Percentiles rank a stretch among this genome's conserved stretches.
Conservation (phyloP, 2,888 invertebrate species). For the Hirtodrosophila alboralis region DNA sequence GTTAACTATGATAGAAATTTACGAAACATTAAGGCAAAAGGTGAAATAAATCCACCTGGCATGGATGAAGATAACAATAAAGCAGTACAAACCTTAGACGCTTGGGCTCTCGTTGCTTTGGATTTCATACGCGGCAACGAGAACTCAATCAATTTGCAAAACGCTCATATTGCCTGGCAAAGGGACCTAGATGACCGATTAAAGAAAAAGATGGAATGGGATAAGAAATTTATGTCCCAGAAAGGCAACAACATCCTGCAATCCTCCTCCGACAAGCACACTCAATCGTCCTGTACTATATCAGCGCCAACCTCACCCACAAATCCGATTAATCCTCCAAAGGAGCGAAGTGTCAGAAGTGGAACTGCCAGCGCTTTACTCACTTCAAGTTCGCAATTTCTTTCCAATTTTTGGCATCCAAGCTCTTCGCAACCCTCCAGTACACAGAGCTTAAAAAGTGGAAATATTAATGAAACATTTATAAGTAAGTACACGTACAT, state of each 20-base stretch:
- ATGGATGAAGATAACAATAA: slow-evolving; percentile 91
- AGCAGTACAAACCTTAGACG: slow-evolving; percentile 91
- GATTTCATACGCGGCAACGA: slow-evolving; percentile 84
- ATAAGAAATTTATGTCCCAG: slow-evolving; percentile 34
- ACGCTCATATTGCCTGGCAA: slow-evolving; percentile 78
- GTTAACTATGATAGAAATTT: slow-evolving; percentile 94
- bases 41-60: slow-evolving; percentile 89
- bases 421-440: slow-evolving; percentile 81
- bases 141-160: slow-evolving; percentile 58
- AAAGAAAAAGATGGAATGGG: slow-evolving; percentile 70
- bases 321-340: slow-evolving; percentile 6
- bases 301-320: slow-evolving; percentile 78
- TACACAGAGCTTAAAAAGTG: slow-evolving; percentile 37
- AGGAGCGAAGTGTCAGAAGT: slow-evolving; percentile 31
- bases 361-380: slow-evolving; percentile 82
- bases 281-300: slow-evolving; percentile 29
- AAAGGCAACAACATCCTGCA: slow-evolving; percentile 1
- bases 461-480: slow-evolving; percentile 25
- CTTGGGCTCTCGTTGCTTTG: slow-evolving; percentile 87
- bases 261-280: not conserved
- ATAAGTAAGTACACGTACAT: slow-evolving; percentile 46
- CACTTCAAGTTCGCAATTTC: slow-evolving; percentile 86
- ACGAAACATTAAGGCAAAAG: slow-evolving; percentile 92
- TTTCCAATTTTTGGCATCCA: slow-evolving; percentile 87
- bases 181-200: slow-evolving; percentile 71